Conservation (phyloP, 2,888 invertebrate species). For the Odontomyia ornata region DNA sequence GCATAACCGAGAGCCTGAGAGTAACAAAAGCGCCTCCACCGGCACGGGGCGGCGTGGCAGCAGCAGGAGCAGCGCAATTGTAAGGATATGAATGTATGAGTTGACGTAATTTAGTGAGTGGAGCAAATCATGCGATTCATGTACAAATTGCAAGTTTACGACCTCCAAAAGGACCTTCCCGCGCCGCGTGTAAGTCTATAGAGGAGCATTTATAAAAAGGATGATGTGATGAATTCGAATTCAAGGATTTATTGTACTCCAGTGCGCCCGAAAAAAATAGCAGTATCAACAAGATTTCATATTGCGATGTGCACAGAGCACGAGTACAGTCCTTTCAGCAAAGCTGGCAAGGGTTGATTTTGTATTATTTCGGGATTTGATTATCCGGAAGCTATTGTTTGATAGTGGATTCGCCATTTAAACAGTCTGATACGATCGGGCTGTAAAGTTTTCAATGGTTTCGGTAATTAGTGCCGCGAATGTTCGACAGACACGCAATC, state of each 20-base stretch:
- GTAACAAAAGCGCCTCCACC: not conserved
- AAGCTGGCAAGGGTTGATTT: not conserved
- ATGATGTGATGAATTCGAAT: slow-evolving; percentile 33
- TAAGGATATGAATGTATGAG: not conserved
- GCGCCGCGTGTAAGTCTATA: not conserved
- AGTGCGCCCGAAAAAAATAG: not conserved
- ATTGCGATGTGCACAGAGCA: not conserved
- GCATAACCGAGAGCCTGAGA: slow-evolving; percentile 15
- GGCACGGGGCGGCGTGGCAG: too few relatives aligned
- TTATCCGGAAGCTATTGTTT: not conserved
- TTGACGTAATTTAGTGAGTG: slow-evolving; percentile 19
- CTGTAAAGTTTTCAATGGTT: not conserved
- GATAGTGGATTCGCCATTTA: not conserved
- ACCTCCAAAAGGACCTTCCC: slow-evolving; percentile 6
- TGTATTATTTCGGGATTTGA: not conserved
- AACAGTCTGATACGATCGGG: not conserved
- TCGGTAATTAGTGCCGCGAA: not conserved
- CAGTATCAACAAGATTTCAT: slow-evolving; percentile 16
- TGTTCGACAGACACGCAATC: not conserved
- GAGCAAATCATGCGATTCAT: slow-evolving; percentile 40
- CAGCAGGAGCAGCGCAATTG: not conserved
- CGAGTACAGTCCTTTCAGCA: slow-evolving; percentile 6
- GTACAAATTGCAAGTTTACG: slow-evolving; percentile 39
- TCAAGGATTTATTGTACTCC: slow-evolving; percentile 25
- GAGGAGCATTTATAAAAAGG: slow-evolving; percentile 22